Evolutionary conservation across 2,888 invertebrate species (phyloP).

Genomic region (Drosophila pegasa): DNA sequence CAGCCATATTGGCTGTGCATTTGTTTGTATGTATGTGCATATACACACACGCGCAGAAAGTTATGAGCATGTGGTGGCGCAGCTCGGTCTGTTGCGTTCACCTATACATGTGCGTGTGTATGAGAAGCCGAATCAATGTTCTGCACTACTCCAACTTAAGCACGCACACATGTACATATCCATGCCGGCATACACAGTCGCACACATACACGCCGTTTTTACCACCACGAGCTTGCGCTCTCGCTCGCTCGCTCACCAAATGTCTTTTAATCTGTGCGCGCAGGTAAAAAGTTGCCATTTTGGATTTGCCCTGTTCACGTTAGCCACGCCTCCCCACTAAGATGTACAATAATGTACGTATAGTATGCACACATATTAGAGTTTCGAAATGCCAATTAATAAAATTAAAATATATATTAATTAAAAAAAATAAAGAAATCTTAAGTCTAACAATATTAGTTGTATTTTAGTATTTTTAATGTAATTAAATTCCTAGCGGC

Average conservation of each 20-base stretch:
- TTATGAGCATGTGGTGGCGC: no score
- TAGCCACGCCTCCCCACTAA: conserved; percentile 6
- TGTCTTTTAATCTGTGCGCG: background rate
- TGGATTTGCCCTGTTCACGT: background rate
- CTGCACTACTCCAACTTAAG: background rate
- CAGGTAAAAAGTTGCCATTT: background rate
- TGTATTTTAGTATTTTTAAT: background rate
- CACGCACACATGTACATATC: background rate
- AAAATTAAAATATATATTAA: background rate
- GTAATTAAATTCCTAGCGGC: background rate
- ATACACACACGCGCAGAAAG: background rate
- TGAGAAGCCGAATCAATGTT: no score
- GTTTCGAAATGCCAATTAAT: background rate
- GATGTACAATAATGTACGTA: no score
- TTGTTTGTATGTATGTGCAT: background rate
- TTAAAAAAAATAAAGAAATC: background rate
- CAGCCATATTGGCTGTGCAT: no score
- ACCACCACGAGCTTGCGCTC: background rate
- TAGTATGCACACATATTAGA: no score
- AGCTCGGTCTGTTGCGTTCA: background rate
- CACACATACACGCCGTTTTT: no score
- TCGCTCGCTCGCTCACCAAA: background rate
- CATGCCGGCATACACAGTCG: no score
- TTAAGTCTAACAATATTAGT: no score
- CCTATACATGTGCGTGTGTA: no score